Evolutionary conservation across 2,797 vertebrate genomes (phyloP), one percentile per base, ranked within the genome.

Genomic region (Syngnathus rostellatus): DNA sequence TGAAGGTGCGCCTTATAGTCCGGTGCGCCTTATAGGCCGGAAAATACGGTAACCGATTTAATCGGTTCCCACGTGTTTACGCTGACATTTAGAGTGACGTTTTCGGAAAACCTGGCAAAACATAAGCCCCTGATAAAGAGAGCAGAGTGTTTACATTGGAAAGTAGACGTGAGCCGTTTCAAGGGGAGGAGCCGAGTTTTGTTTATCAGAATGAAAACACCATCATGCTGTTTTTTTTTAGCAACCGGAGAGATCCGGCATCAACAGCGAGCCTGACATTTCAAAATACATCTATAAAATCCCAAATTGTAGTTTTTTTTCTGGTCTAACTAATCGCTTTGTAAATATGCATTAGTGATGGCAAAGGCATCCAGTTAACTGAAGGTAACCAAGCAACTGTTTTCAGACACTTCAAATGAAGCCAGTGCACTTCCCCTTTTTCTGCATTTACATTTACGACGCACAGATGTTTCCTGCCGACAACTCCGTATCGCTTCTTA

Each of bases 381-480:
- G 73, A 79, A 77, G 69, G 83, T 87, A 80, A 81, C 86, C 72
- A 81, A 70, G 84, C 85, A 89, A 88, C 84, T 67, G 63, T 75
- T 68, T 63, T 79, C 73, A 79, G 74, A 77, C 65, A 71, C 73
- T 71, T 70, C 61, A 75, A 73, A 75, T 74, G 64, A 68, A 77
- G 63, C 68, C 67, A 51, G 70, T 60, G 71, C 64, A 76, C 75
- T 83, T 81, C 74, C 81, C 60, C 66, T 67, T 39, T 39, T 70
- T 53, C 45, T 45, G 63, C 68, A 21, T 80, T 79, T 74, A 75
- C 68, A 72, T 78, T 81, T 72, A 73, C 71, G 71, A 77, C 72
- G 68, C 68, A 63, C 79, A 75, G 74, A 80, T 74, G 77, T 76
- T 84, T 84, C 76, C 77, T 73, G 66, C 55, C 71, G 75, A 84